phyloP scores from a whole-genome alignment of 2,797 vertebrate species.

The Sarcophilus harrisii region DNA sequence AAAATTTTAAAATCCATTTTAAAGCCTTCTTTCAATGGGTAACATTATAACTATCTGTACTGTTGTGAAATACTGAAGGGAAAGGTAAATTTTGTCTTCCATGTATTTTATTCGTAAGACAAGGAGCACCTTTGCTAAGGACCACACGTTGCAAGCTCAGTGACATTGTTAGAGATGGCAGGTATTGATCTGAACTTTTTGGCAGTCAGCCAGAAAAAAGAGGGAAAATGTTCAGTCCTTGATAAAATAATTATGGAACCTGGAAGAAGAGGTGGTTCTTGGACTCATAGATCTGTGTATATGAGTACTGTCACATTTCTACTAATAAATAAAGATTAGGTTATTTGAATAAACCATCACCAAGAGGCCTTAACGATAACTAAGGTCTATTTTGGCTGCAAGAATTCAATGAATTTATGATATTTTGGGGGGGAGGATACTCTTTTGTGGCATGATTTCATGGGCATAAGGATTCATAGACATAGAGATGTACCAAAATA shows the following conservation, averaged over 20 bases:
- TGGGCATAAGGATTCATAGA: neutral
- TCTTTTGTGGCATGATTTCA: neutral
- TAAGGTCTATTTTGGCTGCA: neutral
- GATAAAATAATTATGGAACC: constrained; percentile 11
- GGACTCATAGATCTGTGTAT: neutral
- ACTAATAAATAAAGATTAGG: neutral
- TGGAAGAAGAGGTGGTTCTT: neutral
- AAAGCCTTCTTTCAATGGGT: neutral
- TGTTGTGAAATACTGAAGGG: constrained; percentile 29
- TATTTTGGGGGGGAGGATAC: neutral
- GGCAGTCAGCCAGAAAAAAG: neutral
- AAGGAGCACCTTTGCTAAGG: neutral
- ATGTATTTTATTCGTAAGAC: neutral
- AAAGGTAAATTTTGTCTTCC: constrained; percentile 10
- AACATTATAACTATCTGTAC: constrained; percentile 16
- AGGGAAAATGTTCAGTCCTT: constrained; percentile 2
- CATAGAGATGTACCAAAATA: neutral
- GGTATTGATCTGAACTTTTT: constrained; percentile 15
- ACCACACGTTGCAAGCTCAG: constrained; percentile 15
- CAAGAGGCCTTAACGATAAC: neutral
- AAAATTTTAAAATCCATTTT: too few species aligned
- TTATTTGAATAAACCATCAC: neutral
- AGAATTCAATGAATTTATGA: neutral
- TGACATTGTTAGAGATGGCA: constrained; percentile 12
- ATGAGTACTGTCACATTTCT: neutral